Conservation (phyloP, 1,140 invertebrate genomes). For the Calosoma granatense region DNA sequence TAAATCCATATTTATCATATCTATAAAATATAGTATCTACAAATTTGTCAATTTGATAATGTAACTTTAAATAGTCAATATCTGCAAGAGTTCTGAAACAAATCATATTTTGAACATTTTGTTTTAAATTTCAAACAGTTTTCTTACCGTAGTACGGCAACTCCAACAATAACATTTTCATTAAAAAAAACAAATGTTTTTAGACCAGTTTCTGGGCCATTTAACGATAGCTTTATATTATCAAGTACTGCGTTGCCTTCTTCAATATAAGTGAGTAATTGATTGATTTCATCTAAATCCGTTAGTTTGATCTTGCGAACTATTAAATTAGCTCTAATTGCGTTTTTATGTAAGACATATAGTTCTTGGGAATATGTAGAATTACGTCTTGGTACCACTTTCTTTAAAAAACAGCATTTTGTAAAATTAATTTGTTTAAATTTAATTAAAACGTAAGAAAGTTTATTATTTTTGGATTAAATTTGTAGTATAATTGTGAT, state of each 20-base stretch:
- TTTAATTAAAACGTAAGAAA: too few species aligned
- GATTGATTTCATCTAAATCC: neutral
- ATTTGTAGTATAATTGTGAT: too few species aligned
- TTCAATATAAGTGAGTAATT: neutral
- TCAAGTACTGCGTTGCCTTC: neutral
- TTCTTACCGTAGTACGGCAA: neutral
- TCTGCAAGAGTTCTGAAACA: neutral
- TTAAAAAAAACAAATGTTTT: neutral
- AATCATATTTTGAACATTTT: neutral
- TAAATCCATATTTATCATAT: neutral
- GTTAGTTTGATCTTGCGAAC: neutral
- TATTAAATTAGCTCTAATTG: conserved; percentile 26
- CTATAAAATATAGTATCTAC: conserved; percentile 36
- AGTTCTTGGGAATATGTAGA: conserved; percentile 48
- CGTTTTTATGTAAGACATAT: conserved; percentile 50
- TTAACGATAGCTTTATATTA: conserved; percentile 8
- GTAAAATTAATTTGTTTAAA: too few species aligned
- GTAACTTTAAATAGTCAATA: conserved; percentile 16
- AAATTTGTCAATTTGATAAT: conserved; percentile 44
- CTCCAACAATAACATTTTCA: neutral
- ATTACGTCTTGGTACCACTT: conserved; percentile 43
- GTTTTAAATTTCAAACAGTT: neutral
- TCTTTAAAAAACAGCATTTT: conserved; percentile 33
- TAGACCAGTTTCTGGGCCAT: conserved; percentile 1
- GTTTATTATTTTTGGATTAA: too few species aligned